phyloP scores from a whole-genome alignment of 2,113 vertebrate genomes.

The Eclectus roratus region DNA sequence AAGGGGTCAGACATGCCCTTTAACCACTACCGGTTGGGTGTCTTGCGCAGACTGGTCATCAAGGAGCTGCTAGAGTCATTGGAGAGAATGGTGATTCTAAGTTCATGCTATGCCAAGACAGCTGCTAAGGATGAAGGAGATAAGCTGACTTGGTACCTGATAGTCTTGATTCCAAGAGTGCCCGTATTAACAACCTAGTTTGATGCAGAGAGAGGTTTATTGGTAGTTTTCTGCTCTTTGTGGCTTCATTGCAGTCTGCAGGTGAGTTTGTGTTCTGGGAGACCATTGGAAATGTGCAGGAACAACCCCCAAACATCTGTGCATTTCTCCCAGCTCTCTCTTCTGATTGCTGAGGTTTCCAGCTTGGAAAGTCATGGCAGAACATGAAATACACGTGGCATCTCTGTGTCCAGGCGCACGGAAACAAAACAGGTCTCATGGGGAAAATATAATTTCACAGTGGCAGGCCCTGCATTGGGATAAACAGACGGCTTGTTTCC shows the following conservation, averaged over 20 bases:
- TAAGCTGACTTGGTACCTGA: not conserved
- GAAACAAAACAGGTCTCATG: conserved; percentile 45
- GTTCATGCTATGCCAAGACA: not conserved
- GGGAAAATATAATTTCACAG: conserved; percentile 56
- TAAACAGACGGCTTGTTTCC: conserved; percentile 31
- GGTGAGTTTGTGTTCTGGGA: not conserved
- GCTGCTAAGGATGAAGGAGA: not conserved
- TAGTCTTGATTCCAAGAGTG: not conserved
- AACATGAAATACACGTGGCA: conserved; percentile 28
- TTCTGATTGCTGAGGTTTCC: not conserved
- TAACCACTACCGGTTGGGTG: not conserved
- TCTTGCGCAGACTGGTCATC: not conserved
- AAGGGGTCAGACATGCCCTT: not conserved
- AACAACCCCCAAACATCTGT: not conserved
- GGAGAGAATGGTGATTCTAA: not conserved
- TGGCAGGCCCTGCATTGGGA: conserved; percentile 23
- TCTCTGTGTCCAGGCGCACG: not conserved
- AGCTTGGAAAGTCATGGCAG: not conserved
- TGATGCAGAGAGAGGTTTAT: not conserved
- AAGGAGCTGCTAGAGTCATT: not conserved
- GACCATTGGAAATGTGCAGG: not conserved
- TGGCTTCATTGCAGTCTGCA: not conserved
- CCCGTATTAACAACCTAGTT: not conserved
- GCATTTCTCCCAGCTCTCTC: not conserved
- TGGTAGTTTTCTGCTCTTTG: not conserved